Base-by-base conservation (phyloP, 2,797 vertebrate species). In the Telmatherina bonti region DNA sequence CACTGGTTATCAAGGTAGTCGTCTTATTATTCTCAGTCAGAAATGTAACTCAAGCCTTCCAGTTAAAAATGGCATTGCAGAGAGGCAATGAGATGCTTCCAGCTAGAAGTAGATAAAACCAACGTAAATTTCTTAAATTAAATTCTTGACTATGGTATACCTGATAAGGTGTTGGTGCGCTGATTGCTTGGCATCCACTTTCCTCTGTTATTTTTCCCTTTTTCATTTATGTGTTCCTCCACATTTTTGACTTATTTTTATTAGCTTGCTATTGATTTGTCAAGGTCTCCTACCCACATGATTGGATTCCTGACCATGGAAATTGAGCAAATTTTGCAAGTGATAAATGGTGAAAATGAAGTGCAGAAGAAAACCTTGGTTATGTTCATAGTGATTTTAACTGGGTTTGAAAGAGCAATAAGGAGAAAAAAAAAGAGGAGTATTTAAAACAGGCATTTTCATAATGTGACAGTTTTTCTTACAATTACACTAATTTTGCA, bases 261-360 rank as follows among this genome's bases (percentile, higher is more conserved):
- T 31, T 57, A 27, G 6, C 33, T 66, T 59, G n/a, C 26, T 18
- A 58, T 49, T 69, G 56, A 66, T 72, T 33, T 68, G 59, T 57
- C 63, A 62, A 67, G 62, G 62, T 71, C 67, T 75, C 16, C 0
- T 62, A 58, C 65, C 64, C 54, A 64, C 60, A 56, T 29, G 27
- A 29, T 26, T 64, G 52, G 15, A 62, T 35, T 26, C 24, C 47
- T 68, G 62, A 66, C 60, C 1, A 15, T 18, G 29, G 49, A 78
- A 68, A 47, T 59, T 13, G 4, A 62, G 35, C 20, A 24, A 36
- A n/a, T 59, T 74, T 59, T 55, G 9, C 41, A 47, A 62, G 52
- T 24, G 29, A 27, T 66, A 47, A 58, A 67, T 62, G 30, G 62
- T 64, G 41, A 56, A 53, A 69, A 60, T 55, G 15, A 35, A 26